phyloP scores from a whole-genome alignment of 2,113 vertebrate genomes.

The Bos javanicus region DNA sequence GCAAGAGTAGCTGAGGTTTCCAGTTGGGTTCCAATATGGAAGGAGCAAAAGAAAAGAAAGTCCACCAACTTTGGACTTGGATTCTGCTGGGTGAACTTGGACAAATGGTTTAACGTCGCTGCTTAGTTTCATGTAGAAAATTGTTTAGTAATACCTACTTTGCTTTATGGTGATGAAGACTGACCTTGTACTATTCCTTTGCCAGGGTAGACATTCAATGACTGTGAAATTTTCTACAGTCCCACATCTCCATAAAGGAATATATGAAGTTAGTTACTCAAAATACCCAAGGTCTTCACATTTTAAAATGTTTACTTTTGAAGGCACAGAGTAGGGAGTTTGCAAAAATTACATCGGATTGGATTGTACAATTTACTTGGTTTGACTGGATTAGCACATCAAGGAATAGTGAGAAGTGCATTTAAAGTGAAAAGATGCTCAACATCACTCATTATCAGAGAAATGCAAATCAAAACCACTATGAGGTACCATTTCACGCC shows the following conservation, averaged over 20 bases:
- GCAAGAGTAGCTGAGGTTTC: background rate
- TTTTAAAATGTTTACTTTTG: background rate
- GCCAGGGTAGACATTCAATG: background rate
- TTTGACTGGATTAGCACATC: background rate
- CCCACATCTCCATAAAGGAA: background rate
- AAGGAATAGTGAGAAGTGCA: background rate
- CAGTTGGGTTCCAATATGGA: background rate
- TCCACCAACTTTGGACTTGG: background rate
- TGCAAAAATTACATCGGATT: background rate
- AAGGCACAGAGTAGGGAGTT: background rate
- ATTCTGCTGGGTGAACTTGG: background rate
- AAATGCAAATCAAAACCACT: no score
- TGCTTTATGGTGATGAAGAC: background rate
- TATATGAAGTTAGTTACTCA: background rate
- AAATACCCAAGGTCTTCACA: background rate
- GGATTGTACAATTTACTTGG: background rate
- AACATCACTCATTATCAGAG: no score
- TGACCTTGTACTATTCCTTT: background rate
- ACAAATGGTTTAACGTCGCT: background rate
- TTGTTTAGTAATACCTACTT: background rate
- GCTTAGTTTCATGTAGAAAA: background rate
- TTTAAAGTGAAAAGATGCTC: background rate
- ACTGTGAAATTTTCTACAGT: background rate
- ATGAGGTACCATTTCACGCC: no score
- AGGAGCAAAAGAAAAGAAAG: background rate